These are phyloP conservation scores for Endotricha flammealis DNA, from an alignment of 2,888 invertebrate genomes.

Conservation along the genomic window DNA sequence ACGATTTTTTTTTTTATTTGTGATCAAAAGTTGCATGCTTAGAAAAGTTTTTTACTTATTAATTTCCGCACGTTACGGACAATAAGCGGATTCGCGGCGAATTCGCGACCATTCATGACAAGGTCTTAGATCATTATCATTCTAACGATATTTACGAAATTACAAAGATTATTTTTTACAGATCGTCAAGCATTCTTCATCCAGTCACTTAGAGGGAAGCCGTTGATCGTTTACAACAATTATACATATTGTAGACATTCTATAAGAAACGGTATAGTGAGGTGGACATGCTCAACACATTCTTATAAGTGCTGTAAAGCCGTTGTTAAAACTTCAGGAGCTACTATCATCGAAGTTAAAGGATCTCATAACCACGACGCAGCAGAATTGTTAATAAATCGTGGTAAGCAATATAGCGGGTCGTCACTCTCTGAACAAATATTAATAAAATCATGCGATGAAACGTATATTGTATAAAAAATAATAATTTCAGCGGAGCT, in stretches of 20 bases:
- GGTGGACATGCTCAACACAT: conserved; percentile 71
- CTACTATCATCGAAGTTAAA: conserved; percentile 53
- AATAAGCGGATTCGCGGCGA: no score
- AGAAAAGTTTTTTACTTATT: no score
- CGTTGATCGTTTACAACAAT: conserved; percentile 54
- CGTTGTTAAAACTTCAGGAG: conserved; percentile 56
- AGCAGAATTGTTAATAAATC: conserved; percentile 52
- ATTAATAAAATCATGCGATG: conserved; percentile 15
- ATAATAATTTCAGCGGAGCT: no score
- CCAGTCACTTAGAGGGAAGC: conserved; percentile 60
- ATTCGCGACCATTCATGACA: no score
- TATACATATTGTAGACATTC: conserved; percentile 66
- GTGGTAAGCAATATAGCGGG: conserved; percentile 21
- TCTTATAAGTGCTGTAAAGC: conserved; percentile 67
- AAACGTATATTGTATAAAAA: conserved; percentile 12
- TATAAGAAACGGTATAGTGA: conserved; percentile 42
- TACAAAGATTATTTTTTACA: conserved; percentile 11
- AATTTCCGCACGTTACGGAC: no score
- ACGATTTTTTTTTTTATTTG: no score
- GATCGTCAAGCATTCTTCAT: conserved; percentile 48
- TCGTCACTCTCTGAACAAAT: conserved; percentile 23
- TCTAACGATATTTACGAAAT: no score
- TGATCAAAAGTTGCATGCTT: no score
- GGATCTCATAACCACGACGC: conserved; percentile 65
- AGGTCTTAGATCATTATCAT: no score